Evolutionary conservation across 2,888 invertebrate species (phyloP).

Genomic region (Cephus pygmeus): DNA sequence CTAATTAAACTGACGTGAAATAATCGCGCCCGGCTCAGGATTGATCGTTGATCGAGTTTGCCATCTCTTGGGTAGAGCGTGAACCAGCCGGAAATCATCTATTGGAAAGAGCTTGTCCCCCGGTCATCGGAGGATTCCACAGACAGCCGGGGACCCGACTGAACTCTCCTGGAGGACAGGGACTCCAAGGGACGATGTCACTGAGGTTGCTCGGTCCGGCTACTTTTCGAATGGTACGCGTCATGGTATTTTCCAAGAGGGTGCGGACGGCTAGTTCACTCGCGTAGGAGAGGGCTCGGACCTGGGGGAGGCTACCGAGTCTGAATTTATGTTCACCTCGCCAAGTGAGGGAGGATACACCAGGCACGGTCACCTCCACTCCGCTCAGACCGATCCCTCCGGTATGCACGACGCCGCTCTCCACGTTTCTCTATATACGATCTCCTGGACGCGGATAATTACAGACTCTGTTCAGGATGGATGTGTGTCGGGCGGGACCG

Average conservation of each 20-base stretch:
- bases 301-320: slow-evolving; percentile 29
- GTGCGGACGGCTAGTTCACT: slow-evolving; percentile 10
- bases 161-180: neutral
- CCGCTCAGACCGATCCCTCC: neutral
- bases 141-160: neutral
- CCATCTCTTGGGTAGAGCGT: neutral
- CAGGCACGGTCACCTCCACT: slow-evolving; percentile 2
- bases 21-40: slow-evolving; percentile 63
- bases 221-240: neutral
- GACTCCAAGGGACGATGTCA: neutral
- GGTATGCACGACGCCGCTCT: slow-evolving; percentile 6
- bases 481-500: slow-evolving; percentile 53
- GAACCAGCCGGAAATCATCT: neutral
- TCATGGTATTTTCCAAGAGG: slow-evolving; percentile 15
- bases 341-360: slow-evolving; percentile 28
- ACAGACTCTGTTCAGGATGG: slow-evolving; percentile 51
- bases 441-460: slow-evolving; percentile 54
- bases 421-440: slow-evolving; percentile 19
- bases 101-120: neutral
- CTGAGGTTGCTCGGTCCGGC: neutral
- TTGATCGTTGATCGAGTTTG: slow-evolving; percentile 62
- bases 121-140: neutral
- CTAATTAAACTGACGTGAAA: slow-evolving; percentile 66
- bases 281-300: neutral
- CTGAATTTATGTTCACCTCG: slow-evolving; percentile 39